Evolutionary conservation across 2,797 vertebrate species (phyloP), one percentile per base, ranked within the genome.

Genomic region (Paguma larvata): DNA sequence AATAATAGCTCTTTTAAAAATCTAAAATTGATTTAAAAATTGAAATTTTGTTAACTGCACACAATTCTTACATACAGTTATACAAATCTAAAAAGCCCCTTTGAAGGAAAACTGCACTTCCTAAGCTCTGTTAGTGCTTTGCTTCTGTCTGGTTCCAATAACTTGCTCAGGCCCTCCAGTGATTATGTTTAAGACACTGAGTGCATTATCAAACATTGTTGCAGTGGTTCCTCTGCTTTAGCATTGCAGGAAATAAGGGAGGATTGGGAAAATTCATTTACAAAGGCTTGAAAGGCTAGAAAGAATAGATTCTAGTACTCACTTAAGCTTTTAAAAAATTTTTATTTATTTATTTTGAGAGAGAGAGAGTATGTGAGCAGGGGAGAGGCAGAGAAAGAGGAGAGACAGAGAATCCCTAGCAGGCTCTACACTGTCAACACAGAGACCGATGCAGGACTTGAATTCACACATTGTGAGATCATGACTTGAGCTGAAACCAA

Each of bases 11-110:
- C n/a, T 23, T 90, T 94, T 82, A 82, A 86, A 92, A 92, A 63
- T 94, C 8, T 53, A 51, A 70, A 83, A 53, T 46, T 79, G 59
- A 86, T 95, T 93, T 85, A 68, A 95, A 89, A 94, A 82, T 86
- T 18, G 59, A 92, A 30, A 92, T 14, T 94, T 92, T 82, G 38
- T 73, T 93, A 92, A 83, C 38, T 85, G 27, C 16, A 88, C 19
- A 84, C 9, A 82, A 77, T 82, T 30, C 6, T 96, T 73, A 85
- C 27, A 30, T 21, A 67, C 16, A 93, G 19, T 80, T 65, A 89
- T 8, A 73, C 70, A 92, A 75, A 72, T 77, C 15, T 70, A 27
- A 87, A 63, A 53, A 78, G 38, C 1, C 3, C 25, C 41, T 91
- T 73, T 25, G 8, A 62, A 93, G 30, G n/a, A 89, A 89, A 92